Conservation (phyloP, 2,888 invertebrate species). For the Bugulina stolonifera region DNA sequence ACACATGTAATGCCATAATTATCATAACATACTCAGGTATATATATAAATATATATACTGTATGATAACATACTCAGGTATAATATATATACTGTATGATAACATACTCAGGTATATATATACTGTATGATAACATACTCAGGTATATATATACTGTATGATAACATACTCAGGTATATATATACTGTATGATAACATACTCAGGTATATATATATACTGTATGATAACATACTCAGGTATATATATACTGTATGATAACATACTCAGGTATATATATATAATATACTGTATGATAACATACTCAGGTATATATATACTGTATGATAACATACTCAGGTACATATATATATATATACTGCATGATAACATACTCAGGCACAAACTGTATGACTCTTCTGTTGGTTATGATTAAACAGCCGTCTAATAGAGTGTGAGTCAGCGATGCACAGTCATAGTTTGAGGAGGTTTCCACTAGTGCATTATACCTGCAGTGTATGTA, state of each 20-base stretch:
- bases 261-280: background rate
- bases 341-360: background rate
- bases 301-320: background rate
- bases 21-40: background rate
- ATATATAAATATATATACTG: background rate
- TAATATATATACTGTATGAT: background rate
- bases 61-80: background rate
- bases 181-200: background rate
- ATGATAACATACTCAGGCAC: background rate
- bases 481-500: constrained; percentile 6
- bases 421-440: background rate
- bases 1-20: too few species aligned
- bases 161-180: background rate
- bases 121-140: too few species aligned
- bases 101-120: background rate
- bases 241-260: background rate
- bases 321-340: background rate
- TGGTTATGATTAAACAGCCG: background rate
- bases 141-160: too few species aligned
- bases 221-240: background rate
- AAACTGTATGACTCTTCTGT: constrained; percentile 8
- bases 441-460: background rate
- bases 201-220: background rate
- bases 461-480: background rate
- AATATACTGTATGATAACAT: background rate